Base-by-base conservation (phyloP, 2,888 invertebrate genomes). In the Ypsolopha scabrella region DNA sequence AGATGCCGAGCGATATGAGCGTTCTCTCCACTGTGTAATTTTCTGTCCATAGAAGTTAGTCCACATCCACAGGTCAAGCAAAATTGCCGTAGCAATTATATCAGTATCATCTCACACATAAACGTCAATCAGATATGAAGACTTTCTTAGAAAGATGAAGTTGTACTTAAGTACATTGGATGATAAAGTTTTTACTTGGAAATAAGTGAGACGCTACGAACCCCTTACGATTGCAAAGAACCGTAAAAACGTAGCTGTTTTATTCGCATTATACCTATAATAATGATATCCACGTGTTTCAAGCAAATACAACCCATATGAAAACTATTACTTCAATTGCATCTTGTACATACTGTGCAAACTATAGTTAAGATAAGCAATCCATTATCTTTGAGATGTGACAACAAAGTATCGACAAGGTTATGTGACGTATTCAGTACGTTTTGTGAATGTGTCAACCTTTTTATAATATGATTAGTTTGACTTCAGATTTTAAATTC, bases 11-110 rank as follows among this genome's bases (percentile, higher is more conserved):
- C 71, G 85, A 85, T 85, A 85, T 66, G 72, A 72, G 34, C 37
- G 68, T 78, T 77, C 74, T 75, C 78, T 78, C 72, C 69, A 70
- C 80, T 68, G 71, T 74, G 68, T 79, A 72, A 81, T 77, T 80
- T 78, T 78, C 43, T 71, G 78, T 74, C 68, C 73, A 71, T 72
- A 65, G 64, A 70, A 75, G 70, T 72, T 72, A 73, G 39, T 33
- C 38, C 13, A 64, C 67, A 68, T 24, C 24, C 24, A 24, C 24
- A 73, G 81, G 81, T 83, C 81, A 81, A 74, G 75, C 72, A 75
- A 80, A 80, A 79, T 79, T 74, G 72, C 75, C 61, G 66, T 9
- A 24, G 45, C 37, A 51, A 51, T 45, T 51, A 38, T 51, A 51
- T 51, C 45, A 34, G 6, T 24, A 13, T 41, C 37, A 50, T 50